Base-by-base conservation (phyloP, 2,797 vertebrate genomes). In the Tympanoctomys barrerae region DNA sequence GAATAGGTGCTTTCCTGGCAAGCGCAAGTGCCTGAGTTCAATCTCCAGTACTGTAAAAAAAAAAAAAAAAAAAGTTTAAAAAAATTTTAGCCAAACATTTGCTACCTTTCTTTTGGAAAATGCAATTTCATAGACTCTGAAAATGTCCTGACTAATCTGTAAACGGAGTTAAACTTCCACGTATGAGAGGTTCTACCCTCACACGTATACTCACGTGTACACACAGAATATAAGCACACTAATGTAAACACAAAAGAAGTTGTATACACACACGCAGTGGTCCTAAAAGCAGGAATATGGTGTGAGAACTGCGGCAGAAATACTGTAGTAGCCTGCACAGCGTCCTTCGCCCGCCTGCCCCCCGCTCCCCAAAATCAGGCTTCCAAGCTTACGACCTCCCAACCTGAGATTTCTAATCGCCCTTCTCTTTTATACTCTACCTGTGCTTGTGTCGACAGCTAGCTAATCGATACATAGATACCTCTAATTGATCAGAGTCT, bases 71-170 rank as follows among this genome's bases (percentile, higher is more conserved):
- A 39, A 39, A 39, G 39, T 39, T 39, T 2, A 39, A 39, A 39
- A 39, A 39, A 39, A 39, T 2, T 39, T 39, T 39, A 39, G 39
- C 39, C 16, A 79, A 52, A 62, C 31, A 83, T 57, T 66, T 77
- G n/a, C 66, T 31, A 19, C 21, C 19, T 49, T 92, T 73, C 31
- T 81, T 96, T 87, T 54, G 36, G 33, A 94, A 94, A 93, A 75
- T 87, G 11, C 42, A 49, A 77, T 75, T 93, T 75, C 64, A 77
- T 87, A 80, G 80, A 49, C 2, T 24, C 36, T 75, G 49, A 70
- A 84, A 94, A 73, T 79, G 4, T n/a, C 62, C 52, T 86, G 62
- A 57, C 57, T 57, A 78, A 66, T 71, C 75, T n/a, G 2, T 61
- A 89, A 93, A 82, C 10, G 78, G 39, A 59, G 16, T 73, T 24